These are phyloP conservation scores for Platycnemis pennipes DNA, from an alignment of 2,888 invertebrate species.

Conservation along the genomic window DNA sequence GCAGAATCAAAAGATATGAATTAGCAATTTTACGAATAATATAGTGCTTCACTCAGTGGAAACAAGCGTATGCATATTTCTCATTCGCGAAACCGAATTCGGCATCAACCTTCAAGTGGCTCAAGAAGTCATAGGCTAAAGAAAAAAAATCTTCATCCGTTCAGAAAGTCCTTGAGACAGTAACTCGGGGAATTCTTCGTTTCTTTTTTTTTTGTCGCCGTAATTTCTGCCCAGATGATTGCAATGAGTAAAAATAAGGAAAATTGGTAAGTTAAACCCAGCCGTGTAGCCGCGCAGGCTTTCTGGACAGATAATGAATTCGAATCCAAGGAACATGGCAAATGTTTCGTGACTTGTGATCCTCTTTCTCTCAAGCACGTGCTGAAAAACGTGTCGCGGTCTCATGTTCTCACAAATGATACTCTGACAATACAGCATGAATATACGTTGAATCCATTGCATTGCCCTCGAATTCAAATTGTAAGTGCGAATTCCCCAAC, in stretches of 20 bases:
- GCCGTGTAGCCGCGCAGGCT: neutral
- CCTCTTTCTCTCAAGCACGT: neutral
- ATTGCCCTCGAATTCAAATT: too few relatives aligned
- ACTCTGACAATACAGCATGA: too few relatives aligned
- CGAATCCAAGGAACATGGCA: neutral
- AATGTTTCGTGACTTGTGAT: neutral
- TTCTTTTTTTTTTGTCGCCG: neutral
- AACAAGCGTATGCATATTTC: neutral
- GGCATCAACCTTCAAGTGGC: neutral
- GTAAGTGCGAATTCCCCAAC: too few relatives aligned
- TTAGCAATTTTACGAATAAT: neutral
- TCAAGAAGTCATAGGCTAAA: neutral
- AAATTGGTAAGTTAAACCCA: neutral
- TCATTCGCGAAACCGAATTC: neutral
- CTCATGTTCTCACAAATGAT: neutral
- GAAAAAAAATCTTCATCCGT: neutral
- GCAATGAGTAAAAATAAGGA: conserved; percentile 10
- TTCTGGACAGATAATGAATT: neutral
- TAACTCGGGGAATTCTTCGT: neutral
- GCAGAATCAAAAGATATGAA: neutral
- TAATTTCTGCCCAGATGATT: neutral
- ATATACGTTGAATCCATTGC: too few relatives aligned
- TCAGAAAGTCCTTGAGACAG: conserved; percentile 6
- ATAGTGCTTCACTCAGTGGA: neutral
- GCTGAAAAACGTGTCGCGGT: neutral